Evolutionary conservation across 2,888 invertebrate species (phyloP), one percentile per base, ranked within the genome.

Genomic region (Drosophila histrio): DNA sequence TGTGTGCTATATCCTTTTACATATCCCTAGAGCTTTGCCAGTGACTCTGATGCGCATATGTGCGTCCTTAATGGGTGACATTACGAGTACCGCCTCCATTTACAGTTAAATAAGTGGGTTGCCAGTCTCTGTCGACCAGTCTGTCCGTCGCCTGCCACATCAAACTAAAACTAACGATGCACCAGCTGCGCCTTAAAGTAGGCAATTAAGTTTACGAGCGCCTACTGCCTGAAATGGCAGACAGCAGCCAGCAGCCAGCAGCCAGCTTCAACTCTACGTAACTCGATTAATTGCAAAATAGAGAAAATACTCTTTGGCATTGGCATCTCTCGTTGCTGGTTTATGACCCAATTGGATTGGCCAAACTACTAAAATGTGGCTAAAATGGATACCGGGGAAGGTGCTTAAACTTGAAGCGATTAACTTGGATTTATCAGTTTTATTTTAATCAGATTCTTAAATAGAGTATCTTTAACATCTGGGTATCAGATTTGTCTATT

Each of bases 151-250:
- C 13, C 26, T 49, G 60, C 44, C 61, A 44, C 54, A 59, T 47
- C 56, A 36, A 53, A 70, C 82, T 66, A 52, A 75, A 82, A 75
- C 79, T 85, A 82, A 69, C 54, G 44, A 32, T 58, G 38, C 80
- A 44, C 53, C 59, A 86, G 79, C 76, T 86, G 87, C 80, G 83
- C 74, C 81, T 77, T 67, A 68, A 72, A 80, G 75, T 66, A 65
- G 85, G 65, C 82, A 83, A 83, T 83, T 84, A 83, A 75, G 66
- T 83, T 83, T 84, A 83, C 87, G 85, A 87, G 81, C 75, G 52
- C 61, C 78, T 67, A 52, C 38, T 52, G 13, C 24, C 52, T 21
- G 39, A 39, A 39, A 30, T 13, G 38, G 21, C 52, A n/a, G n/a
- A n/a, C n/a, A n/a, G n/a, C n/a, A n/a, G n/a, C n/a, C n/a, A n/a